Conservation (phyloP, 1,140 invertebrate species). For the Drosophila quadrilineata region DNA sequence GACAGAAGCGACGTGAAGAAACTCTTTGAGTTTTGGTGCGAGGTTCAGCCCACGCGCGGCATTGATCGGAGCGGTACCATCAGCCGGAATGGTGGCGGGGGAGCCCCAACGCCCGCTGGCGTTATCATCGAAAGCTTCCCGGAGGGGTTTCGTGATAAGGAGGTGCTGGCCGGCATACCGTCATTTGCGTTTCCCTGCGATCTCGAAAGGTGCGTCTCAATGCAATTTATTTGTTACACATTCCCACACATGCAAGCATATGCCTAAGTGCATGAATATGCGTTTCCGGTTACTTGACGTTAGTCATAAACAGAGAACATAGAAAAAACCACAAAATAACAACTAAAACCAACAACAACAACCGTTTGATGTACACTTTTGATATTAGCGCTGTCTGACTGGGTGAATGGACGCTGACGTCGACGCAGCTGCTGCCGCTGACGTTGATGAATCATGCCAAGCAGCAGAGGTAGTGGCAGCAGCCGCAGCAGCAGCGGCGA, state of each 20-base stretch:
- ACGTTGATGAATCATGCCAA: slow-evolving; percentile 35
- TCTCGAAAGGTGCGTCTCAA: slow-evolving; percentile 86
- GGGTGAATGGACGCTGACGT: slow-evolving; percentile 21
- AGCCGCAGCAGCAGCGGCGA: not conserved
- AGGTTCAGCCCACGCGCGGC: slow-evolving; percentile 85
- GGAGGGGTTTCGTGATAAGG: slow-evolving; percentile 86
- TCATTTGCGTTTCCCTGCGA: slow-evolving; percentile 93
- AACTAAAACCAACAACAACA: slow-evolving; percentile 21
- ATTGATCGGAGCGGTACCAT: slow-evolving; percentile 77
- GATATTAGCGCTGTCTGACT: slow-evolving; percentile 16
- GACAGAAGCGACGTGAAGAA: slow-evolving; percentile 89
- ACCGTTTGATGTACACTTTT: slow-evolving; percentile 32
- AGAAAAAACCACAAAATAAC: slow-evolving; percentile 19
- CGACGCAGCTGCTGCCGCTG: slow-evolving; percentile 3
- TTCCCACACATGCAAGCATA: slow-evolving; percentile 15
- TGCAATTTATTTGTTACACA: slow-evolving; percentile 4
- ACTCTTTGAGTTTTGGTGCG: slow-evolving; percentile 92
- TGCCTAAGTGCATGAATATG: not conserved
- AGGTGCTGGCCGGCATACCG: slow-evolving; percentile 89
- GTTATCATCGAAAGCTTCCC: slow-evolving; percentile 90
- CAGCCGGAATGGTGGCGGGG: slow-evolving; percentile 34
- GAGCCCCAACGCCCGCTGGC: slow-evolving; percentile 79
- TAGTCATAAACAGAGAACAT: slow-evolving; percentile 25
- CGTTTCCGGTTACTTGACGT: slow-evolving; percentile 30
- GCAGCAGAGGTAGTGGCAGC: not conserved